phyloP scores from a whole-genome alignment of 1,140 invertebrate genomes.

The Diprion similis region DNA sequence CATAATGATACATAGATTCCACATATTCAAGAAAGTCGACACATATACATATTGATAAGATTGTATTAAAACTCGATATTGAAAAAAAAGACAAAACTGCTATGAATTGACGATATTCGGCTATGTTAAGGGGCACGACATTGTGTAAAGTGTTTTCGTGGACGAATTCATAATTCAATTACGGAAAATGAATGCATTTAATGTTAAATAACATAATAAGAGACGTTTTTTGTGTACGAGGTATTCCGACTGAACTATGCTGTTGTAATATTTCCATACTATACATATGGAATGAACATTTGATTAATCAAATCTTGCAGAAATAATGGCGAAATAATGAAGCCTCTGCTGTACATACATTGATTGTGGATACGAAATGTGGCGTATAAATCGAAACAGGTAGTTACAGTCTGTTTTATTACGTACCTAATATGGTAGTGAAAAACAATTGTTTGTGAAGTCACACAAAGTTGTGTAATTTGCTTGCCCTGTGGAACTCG shows the following conservation, averaged over 20 bases:
- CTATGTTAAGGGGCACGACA: not conserved
- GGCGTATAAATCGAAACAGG: not conserved
- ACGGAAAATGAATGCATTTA: not conserved
- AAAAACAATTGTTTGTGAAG: not conserved
- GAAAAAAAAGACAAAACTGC: not conserved
- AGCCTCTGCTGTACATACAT: not conserved
- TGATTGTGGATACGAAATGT: not conserved
- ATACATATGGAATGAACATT: not conserved
- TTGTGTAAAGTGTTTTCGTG: too few relatives aligned
- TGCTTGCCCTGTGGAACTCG: not conserved
- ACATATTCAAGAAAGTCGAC: too few relatives aligned
- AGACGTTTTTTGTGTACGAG: not conserved
- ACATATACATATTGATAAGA: not conserved
- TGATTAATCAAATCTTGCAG: not conserved
- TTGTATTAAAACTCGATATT: not conserved
- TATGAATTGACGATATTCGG: not conserved
- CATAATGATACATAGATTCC: not conserved
- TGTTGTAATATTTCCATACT: not conserved
- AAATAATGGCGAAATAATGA: not conserved
- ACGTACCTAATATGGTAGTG: not conserved
- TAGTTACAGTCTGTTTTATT: slow-evolving; percentile 1
- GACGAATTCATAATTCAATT: not conserved
- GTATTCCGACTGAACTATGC: slow-evolving; percentile 5
- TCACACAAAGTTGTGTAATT: not conserved
- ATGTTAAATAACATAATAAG: not conserved